Evolutionary conservation across 2,113 vertebrate species (phyloP), one percentile per base, ranked within the genome.

Genomic region (Megaceryle torquata): DNA sequence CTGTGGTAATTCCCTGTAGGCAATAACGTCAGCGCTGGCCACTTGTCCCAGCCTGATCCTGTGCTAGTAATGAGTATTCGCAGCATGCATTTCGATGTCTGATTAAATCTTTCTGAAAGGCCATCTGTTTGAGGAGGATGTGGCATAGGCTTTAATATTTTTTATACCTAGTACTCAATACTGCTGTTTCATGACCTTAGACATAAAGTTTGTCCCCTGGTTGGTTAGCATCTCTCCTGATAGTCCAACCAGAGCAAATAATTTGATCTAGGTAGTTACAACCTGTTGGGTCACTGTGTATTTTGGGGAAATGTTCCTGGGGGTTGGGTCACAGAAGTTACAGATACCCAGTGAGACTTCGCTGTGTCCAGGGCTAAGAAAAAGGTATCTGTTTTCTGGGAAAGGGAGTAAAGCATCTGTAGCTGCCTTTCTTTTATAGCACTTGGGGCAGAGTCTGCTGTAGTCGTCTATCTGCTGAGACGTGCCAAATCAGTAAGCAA

Each of bases 31-130:
- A 96, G 84, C 76, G 93, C 96, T 96, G 96, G 95, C 95, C 94
- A 87, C 95, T 97, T 92, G 89, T 95, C 96, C 95, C 91, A 94
- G 95, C 91, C 95, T 95, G 96, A 94, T 97, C 93, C 93, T 92
- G 85, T 92, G 89, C 91, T 94, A 37, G 94, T 96, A 97, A 97
- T 97, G 95, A 97, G 93, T 95, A 94, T 95, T 97, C 94, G 84
- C 96, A 97, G 96, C 96, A 96, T 95, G 96, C 87, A 85, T 96
- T 97, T 97, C 93, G 91, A 85, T 91, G 82, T 97, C 96, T 96
- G 96, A 97, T 97, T 96, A 97, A 96, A 97, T 96, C 94, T 96
- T 94, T 87, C 94, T 95, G 95, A 95, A 97, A 95, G 96, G 87
- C 96, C 96, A 97, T 97, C 96, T 97, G 96, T 97, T 95, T 89